Evolutionary conservation across 2,888 invertebrate species (phyloP).

Genomic region (Drosophila parthenogenetica): DNA sequence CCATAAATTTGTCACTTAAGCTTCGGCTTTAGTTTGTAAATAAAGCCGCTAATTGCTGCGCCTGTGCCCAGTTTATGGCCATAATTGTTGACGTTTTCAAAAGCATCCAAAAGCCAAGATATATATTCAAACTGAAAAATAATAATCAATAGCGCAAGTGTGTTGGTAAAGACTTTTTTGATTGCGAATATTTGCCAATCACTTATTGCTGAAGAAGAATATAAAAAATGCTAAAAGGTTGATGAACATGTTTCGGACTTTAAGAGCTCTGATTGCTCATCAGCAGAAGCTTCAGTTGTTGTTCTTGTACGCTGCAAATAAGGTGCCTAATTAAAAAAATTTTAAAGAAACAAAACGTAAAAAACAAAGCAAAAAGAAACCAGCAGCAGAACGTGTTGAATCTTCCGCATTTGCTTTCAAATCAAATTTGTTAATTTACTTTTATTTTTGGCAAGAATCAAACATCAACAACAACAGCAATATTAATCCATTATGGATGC

Average conservation of each 20-base stretch:
- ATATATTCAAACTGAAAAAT: constrained; percentile 8
- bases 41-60: constrained; percentile 72
- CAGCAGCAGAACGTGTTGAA: constrained; percentile 27
- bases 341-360: constrained; percentile 15
- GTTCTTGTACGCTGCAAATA: constrained; percentile 56
- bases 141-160: constrained; percentile 18
- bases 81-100: constrained; percentile 60
- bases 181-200: constrained; percentile 73
- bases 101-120: constrained; percentile 26
- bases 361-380: constrained; percentile 21
- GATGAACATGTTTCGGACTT: constrained; percentile 66
- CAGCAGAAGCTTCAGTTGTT: constrained; percentile 20
- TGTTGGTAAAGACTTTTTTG: constrained; percentile 51
- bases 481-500: constrained; percentile 26
- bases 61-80: constrained; percentile 32
- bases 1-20: constrained; percentile 69
- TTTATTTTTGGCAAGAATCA: constrained; percentile 55
- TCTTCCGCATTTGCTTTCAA: constrained; percentile 73
- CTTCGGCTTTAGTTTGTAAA: constrained; percentile 46
- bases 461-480: constrained; percentile 5
- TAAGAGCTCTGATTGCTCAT: constrained; percentile 56
- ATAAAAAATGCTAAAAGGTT: constrained; percentile 45
- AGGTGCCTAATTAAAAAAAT: constrained; percentile 67
- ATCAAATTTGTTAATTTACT: constrained; percentile 51
- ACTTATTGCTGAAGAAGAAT: constrained; percentile 51